Evolutionary conservation across 2,888 invertebrate species (phyloP).

Genomic region (Drosophila mimica): DNA sequence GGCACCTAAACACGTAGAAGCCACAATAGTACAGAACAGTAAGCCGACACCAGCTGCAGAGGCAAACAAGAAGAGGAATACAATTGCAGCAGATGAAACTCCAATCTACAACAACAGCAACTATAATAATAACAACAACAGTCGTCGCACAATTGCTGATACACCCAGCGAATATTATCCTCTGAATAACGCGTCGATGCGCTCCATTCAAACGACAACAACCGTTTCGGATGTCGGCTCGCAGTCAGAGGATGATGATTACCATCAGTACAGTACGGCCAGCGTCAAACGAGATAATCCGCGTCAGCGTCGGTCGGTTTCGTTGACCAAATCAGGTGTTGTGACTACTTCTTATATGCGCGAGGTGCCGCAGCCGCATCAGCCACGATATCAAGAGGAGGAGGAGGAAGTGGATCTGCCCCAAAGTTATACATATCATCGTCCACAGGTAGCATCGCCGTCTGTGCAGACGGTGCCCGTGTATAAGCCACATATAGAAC

Average conservation of each 20-base stretch:
- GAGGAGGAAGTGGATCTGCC: constrained; percentile 51
- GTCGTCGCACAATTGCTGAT: constrained; percentile 69
- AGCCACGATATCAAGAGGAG: constrained; percentile 46
- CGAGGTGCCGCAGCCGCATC: constrained; percentile 49
- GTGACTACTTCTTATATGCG: constrained; percentile 83
- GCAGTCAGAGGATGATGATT: constrained; percentile 61
- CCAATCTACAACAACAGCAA: constrained; percentile 17
- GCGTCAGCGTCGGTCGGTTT: constrained; percentile 71
- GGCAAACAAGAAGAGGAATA: constrained; percentile 19
- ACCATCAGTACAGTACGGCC: constrained; percentile 13
- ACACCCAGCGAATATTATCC: constrained; percentile 27
- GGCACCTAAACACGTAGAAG: constrained; percentile 75
- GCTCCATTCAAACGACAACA: constrained; percentile 48
- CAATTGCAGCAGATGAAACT: constrained; percentile 9
- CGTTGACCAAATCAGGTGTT: constrained; percentile 78
- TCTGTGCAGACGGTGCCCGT: constrained; percentile 21
- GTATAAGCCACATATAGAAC: constrained; percentile 41
- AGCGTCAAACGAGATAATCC: constrained; percentile 12
- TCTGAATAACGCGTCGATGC: constrained; percentile 18
- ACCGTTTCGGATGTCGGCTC: constrained; percentile 61
- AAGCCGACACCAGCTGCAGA: constrained; percentile 61
- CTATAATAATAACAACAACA: constrained; percentile 25
- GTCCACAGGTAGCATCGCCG: constrained; percentile 37
- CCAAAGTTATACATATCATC: constrained; percentile 54
- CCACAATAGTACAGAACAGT: constrained; percentile 64